phyloP scores from a whole-genome alignment of 2,797 vertebrate genomes.

The Hydrophis major region DNA sequence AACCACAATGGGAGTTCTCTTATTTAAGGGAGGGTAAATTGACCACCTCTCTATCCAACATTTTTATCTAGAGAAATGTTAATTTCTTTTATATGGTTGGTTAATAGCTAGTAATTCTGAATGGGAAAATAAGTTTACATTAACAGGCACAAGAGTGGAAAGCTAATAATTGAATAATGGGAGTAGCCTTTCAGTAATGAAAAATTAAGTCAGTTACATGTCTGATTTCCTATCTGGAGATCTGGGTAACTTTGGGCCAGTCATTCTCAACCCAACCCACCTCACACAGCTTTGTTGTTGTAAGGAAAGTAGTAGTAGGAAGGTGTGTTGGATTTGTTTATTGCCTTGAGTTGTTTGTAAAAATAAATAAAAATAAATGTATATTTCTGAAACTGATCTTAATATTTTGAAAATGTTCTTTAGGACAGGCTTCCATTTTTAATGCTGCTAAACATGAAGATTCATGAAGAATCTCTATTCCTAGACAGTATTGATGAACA shows the following conservation, averaged over 20 bases:
- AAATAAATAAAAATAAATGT: background rate
- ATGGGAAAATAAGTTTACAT: background rate
- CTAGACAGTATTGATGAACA: background rate
- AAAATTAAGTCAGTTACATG: background rate
- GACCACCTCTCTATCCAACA: background rate
- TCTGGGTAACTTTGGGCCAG: background rate
- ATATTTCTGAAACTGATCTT: background rate
- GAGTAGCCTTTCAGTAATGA: background rate
- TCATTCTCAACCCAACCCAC: background rate
- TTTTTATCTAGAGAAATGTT: background rate
- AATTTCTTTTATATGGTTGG: accelerated
- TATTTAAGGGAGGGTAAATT: background rate
- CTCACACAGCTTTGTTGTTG: background rate
- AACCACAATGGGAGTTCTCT: background rate
- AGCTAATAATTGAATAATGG: background rate
- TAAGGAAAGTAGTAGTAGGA: too few relatives aligned
- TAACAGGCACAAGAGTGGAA: background rate
- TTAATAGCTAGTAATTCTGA: background rate
- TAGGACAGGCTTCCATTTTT: background rate
- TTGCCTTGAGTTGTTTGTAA: background rate
- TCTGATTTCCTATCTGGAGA: constrained; percentile 18
- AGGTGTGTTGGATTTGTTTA: background rate
- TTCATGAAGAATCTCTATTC: background rate
- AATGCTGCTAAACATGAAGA: background rate
- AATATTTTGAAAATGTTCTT: background rate